Evolutionary conservation across 2,888 invertebrate genomes (phyloP).

Genomic region (Agriopis marginaria): DNA sequence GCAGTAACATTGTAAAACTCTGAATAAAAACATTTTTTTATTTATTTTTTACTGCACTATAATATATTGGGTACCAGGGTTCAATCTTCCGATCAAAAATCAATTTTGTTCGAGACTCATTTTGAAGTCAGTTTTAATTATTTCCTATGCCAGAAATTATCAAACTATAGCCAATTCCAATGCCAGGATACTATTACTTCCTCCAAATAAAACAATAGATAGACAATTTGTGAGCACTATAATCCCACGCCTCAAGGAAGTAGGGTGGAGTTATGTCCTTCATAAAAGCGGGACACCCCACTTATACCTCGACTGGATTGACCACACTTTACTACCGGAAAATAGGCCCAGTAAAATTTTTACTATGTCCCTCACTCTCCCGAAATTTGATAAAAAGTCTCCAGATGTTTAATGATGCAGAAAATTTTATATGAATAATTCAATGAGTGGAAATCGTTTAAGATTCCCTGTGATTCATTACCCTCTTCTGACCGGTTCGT

Average conservation of each 20-base stretch:
- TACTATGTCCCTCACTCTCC: conserved; percentile 57
- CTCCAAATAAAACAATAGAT: conserved; percentile 51
- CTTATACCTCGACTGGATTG: conserved; percentile 63
- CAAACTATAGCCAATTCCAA: too few species aligned
- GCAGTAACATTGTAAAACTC: too few species aligned
- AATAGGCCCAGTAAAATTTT: conserved; percentile 69
- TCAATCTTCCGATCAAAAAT: too few species aligned
- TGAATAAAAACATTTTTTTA: too few species aligned
- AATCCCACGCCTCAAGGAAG: conserved; percentile 49
- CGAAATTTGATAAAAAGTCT: conserved; percentile 57
- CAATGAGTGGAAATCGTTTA: conserved; percentile 49
- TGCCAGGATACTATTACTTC: not conserved
- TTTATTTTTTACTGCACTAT: too few species aligned
- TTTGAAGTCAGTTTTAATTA: too few species aligned
- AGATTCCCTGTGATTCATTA: conserved; percentile 38
- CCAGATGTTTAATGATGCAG: conserved; percentile 56
- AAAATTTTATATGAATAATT: conserved; percentile 59
- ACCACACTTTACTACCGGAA: conserved; percentile 70
- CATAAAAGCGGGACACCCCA: conserved; percentile 63
- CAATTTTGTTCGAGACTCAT: too few species aligned
- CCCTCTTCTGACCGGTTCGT: not conserved
- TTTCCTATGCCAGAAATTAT: too few species aligned
- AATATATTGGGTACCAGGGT: too few species aligned
- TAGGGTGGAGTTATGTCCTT: conserved; percentile 59
- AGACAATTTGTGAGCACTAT: conserved; percentile 56